Evolutionary conservation across 2,797 vertebrate species (phyloP), one percentile per base, ranked within the genome.

Genomic region (Molothrus ater): DNA sequence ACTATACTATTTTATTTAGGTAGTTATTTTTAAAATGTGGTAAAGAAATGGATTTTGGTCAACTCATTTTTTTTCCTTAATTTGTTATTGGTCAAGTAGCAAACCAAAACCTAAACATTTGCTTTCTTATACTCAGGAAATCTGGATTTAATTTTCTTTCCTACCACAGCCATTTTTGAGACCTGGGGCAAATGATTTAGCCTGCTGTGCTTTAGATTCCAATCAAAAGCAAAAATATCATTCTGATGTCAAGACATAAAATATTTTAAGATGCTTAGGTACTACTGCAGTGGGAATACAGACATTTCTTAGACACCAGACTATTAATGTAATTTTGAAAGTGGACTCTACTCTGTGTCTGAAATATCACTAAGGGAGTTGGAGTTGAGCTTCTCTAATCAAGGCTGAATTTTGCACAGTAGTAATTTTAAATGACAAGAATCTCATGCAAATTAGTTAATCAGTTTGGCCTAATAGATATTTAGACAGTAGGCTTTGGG

Each of bases 21-120:
- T 56, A 45, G 81, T 84, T 95, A 72, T 95, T 95, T 96, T 96
- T 75, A 36, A 88, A 95, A 90, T 83, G 85, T 69, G 89, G 94
- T 61, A 74, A 90, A 74, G 21, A 90, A 84, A 70, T 34, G 36
- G 36, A 5, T 6, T 94, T 91, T 40, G 59, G 82, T 86, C 75
- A 83, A 74, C 45, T 74, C 4, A 13, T 71, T 73, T 70, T 53
- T 88, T 74, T 31, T 1, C 32, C 11, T 70, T 95, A 78, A 61
- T 74, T 88, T 90, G 14, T 66, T 72, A n/a, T 66, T 95, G 80
- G 88, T 88, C 80, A 88, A 95, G 63, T 24, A 88, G 66, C 32
- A 93, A 96, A 34, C 36, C 63, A 79, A 94, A 96, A 51, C 59
- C 54, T 63, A 88, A 94, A 86, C 31, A 84, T 84, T 74, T 88